A percentile compares a stretch with the other conserved stretches of the same genome.
phyloP scores from a whole-genome alignment of 2,113 vertebrate genomes.

The Anguilla rostrata region DNA sequence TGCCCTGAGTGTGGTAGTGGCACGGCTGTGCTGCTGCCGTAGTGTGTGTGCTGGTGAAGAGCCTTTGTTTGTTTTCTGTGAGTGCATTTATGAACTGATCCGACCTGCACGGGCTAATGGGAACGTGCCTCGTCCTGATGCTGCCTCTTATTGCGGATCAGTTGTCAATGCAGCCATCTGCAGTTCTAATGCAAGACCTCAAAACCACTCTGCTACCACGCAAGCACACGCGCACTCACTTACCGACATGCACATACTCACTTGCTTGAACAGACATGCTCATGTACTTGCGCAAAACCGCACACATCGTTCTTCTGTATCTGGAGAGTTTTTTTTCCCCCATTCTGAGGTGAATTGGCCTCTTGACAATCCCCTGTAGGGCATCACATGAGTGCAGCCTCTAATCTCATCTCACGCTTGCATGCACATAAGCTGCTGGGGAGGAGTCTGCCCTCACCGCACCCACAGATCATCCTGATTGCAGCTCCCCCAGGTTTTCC shows the following conservation, averaged over 20 bases:
- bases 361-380: neutral
- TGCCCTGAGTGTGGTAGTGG: neutral
- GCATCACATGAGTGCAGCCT: neutral
- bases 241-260: neutral
- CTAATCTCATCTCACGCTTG: slow-evolving; percentile 12
- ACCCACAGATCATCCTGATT: neutral
- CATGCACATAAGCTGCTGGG: neutral
- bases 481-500: neutral
- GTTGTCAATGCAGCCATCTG: no score
- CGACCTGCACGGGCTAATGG: neutral
- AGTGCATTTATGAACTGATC: neutral
- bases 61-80: neutral
- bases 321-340: neutral
- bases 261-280: neutral
- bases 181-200: neutral
- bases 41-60: neutral
- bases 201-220: neutral
- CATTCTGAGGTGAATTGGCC: neutral
- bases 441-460: neutral
- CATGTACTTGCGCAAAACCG: no score
- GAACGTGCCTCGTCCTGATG: neutral
- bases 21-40: neutral
- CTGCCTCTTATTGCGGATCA: no score
- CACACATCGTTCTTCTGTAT: neutral
- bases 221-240: neutral